Base-by-base conservation (phyloP, 2,797 vertebrate genomes). In the Acanthurus leucopareius region DNA sequence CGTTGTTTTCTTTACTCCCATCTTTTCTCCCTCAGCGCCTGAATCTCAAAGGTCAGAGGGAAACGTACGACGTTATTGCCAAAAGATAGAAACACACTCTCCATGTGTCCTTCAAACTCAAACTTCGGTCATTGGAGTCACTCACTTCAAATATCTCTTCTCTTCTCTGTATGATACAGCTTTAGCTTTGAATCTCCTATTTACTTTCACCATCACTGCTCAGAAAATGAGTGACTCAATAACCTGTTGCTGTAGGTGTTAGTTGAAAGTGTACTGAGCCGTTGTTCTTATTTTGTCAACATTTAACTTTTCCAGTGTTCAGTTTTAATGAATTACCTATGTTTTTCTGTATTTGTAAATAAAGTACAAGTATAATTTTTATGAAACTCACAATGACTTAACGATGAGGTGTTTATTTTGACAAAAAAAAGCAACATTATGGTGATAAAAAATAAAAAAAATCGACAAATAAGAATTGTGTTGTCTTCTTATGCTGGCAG, bases 11-110 rank as follows among this genome's bases (percentile, higher is more conserved):
- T 25, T 25, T 25, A 25, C 25, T n/a, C 7, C 10, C 15, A 0
- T 13, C 10, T 0, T 14, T 74, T 4, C 17, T 51, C n/a, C 53
- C 15, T 28, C 84, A 92, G 90, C 22, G 0, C 10, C 79, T 92
- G 62, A 68, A 25, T 7, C 1, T 0, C 57, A 72, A 2, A 42
- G 38, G 1, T 17, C 20, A 48, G 53, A 88, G 1, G 58, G 85
- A 80, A 0, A 35, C 1, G 3, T 91, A 92, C 7, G 90, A 86
- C 0, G 13, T 44, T 0, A 62, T 89, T 2, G 16, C 7, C 7
- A 49, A 4, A 3, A 79, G 1, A 38, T 87, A 90, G 61, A 44
- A 15, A 35, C 16, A 15, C 1, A 2, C 14, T 10, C 6, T 61
- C 7, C 32, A 14, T 10, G 19, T 8, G 22, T 28, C 47, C 8